These are phyloP conservation scores for Mola mola DNA, from an alignment of 2,113 vertebrate species.

Conservation along the genomic window DNA sequence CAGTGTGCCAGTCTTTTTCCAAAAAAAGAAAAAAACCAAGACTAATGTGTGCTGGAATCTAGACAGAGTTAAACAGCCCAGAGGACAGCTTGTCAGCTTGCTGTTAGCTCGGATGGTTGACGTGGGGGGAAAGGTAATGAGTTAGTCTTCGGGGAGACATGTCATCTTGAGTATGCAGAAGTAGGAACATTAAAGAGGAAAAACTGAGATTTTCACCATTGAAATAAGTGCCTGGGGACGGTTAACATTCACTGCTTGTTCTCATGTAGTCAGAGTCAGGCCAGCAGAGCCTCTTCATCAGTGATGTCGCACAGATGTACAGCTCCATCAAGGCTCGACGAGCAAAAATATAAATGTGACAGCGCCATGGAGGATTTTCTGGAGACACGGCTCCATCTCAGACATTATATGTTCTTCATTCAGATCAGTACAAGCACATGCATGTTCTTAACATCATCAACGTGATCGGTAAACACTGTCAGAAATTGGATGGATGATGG, in stretches of 20 bases:
- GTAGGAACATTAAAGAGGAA: conserved; percentile 20
- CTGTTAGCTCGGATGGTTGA: conserved; percentile 18
- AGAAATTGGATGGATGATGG: too few species aligned
- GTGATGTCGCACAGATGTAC: conserved; percentile 26
- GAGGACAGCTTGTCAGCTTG: conserved; percentile 45
- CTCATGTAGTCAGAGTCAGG: not conserved
- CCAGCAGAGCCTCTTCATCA: conserved; percentile 30
- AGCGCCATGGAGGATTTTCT: conserved; percentile 32
- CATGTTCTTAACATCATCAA: too few species aligned
- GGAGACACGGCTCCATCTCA: conserved; percentile 34
- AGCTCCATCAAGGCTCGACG: conserved; percentile 27
- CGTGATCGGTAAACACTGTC: too few species aligned
- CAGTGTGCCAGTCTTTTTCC: not conserved
- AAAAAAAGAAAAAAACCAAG: not conserved
- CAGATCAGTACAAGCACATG: conserved; percentile 24
- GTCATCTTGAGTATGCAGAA: conserved; percentile 38
- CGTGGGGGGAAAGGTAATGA: conserved; percentile 47
- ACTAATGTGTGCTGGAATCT: conserved; percentile 13
- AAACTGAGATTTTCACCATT: conserved; percentile 32
- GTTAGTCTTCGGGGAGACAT: conserved; percentile 40
- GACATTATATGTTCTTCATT: conserved; percentile 38
- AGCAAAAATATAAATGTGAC: conserved; percentile 44
- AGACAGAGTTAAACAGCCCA: conserved; percentile 39
- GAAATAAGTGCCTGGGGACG: conserved; percentile 11
- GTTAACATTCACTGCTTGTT: conserved; percentile 12